These are phyloP conservation scores for Arbacia lixula DNA, from an alignment of 53 echinoderm and acorn worm genomes.

Conservation along the genomic window DNA sequence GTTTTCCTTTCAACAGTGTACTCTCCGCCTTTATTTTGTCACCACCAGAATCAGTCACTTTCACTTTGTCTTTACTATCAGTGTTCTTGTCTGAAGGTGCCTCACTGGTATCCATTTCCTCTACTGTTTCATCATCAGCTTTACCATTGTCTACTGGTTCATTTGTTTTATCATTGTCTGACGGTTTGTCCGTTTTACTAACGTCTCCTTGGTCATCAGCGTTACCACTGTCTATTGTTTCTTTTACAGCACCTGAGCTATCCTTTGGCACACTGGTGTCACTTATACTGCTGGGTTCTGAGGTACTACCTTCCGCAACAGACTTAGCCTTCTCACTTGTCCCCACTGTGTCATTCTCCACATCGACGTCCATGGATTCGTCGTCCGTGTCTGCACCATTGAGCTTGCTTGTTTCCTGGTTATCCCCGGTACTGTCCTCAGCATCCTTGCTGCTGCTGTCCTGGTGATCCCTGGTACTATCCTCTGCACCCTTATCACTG, in stretches of 20 bases:
- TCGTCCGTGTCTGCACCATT: conserved; percentile 37
- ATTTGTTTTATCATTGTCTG: neutral
- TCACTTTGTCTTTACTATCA: conserved; percentile 25
- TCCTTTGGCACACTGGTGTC: conserved; percentile 51
- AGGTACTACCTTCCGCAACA: neutral
- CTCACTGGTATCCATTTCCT: conserved; percentile 28
- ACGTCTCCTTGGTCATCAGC: too few species aligned
- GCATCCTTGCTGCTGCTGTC: neutral
- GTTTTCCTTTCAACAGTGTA: neutral
- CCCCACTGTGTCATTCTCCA: conserved; percentile 16
- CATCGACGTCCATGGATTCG: conserved; percentile 48
- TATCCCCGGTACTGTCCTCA: neutral
- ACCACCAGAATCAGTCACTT: neutral
- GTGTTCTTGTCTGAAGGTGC: conserved; percentile 5
- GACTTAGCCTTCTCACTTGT: neutral
- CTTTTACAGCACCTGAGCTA: conserved; percentile 14
- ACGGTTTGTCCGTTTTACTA: neutral
- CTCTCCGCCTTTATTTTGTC: conserved; percentile 7
- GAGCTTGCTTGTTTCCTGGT: neutral
- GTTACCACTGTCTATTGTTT: conserved; percentile 12
- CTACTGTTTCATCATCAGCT: conserved; percentile 6
- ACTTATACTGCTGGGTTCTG: conserved; percentile 25
- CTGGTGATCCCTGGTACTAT: neutral
- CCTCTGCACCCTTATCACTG: neutral
- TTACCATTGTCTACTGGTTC: neutral